A percentile compares a stretch with the other conserved stretches of the same genome.
Evolutionary conservation across 1,140 invertebrate genomes (phyloP).

Genomic region (Aethina tumida): DNA sequence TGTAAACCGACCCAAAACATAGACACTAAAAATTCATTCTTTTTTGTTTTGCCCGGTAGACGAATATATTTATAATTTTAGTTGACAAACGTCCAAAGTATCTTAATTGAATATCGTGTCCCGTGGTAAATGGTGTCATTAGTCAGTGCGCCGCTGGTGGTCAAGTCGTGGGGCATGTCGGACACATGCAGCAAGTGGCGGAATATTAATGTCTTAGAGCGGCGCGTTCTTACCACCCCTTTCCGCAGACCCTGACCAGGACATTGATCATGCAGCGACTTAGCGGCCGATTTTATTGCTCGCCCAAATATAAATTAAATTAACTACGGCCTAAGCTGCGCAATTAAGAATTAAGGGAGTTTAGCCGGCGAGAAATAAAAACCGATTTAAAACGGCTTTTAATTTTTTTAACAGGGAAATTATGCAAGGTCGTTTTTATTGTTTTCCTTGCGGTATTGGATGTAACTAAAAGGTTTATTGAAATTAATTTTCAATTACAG

Average conservation of each 20-base stretch:
- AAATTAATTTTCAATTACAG: no score
- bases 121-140: constrained; percentile 6
- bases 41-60: no score
- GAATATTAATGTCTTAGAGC: constrained; percentile 32
- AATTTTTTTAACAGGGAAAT: no score
- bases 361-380: constrained; percentile 25
- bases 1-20: no score
- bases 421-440: no score
- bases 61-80: no score
- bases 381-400: no score
- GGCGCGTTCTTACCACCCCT: constrained; percentile 31
- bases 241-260: constrained; percentile 31
- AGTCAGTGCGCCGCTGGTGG: constrained; percentile 11
- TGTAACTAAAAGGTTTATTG: no score
- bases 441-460: no score
- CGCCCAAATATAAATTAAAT: constrained; percentile 33
- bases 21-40: no score
- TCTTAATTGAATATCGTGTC: no score
- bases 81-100: no score
- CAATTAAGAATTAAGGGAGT: constrained; percentile 32
- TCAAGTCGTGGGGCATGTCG: constrained; percentile 16
- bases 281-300: constrained; percentile 29
- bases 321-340: constrained; percentile 31
- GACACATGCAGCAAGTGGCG: constrained; percentile 25
- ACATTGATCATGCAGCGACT: constrained; percentile 30